Evolutionary conservation across 2,113 vertebrate genomes (phyloP), one percentile per base, ranked within the genome.

Genomic region (Malurus elegans): DNA sequence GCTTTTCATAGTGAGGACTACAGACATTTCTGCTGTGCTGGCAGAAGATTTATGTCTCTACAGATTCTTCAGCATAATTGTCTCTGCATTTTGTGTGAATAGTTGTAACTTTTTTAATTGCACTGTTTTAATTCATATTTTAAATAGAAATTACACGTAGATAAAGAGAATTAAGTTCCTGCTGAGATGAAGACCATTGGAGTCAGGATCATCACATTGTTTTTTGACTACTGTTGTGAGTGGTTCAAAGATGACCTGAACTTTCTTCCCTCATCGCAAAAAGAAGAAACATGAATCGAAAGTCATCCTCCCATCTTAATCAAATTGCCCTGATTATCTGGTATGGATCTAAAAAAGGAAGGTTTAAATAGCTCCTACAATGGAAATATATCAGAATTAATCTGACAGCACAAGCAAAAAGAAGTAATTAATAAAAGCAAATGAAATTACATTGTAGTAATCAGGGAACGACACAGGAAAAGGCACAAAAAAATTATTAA

Each of bases 351-450:
- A 64, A 88, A 81, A 51, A 31, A 86, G 26, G 66, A 81, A 87
- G 74, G 79, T 87, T 95, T 83, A 95, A 91, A 90, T 56, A 86
- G 40, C 72, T 94, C 86, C 83, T 66, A 78, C 70, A 53, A 66
- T 54, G 16, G 32, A 92, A 78, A 57, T 94, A 89, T 92, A 96
- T 97, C 90, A 91, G 67, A 94, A 81, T 95, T 96, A 95, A 90
- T 86, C 58, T 96, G 95, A 94, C 73, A 93, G 56, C 78, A 78
- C 54, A 80, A 83, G 61, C 44, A 92, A 86, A 96, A 95, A 90
- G 18, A 75, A 57, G n/a, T 67, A 92, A 89, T 90, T 60, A 96
- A 96, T 92, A 91, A 95, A 93, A 96, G 71, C 47, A 96, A 97
- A 97, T 92, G 42, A 93, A 97, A 95, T 96, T 95, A 86, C 29